Percentiles rank a stretch among this genome's conserved stretches.
phyloP scores from a whole-genome alignment of 1,140 invertebrate species.

The Brachionus rotundiformis region DNA sequence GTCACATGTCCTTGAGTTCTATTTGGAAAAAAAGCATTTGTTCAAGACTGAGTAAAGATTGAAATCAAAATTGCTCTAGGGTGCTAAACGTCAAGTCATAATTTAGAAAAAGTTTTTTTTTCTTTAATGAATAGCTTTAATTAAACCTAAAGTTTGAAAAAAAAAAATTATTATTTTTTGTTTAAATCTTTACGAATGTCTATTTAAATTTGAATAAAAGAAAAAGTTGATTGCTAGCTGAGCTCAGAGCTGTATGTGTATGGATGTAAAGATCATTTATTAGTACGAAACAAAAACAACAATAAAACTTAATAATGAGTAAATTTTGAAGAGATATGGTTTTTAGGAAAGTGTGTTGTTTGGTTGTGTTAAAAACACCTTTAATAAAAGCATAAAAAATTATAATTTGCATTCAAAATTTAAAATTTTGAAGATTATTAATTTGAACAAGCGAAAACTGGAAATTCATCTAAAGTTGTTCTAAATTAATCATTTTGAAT shows the following conservation, averaged over 20 bases:
- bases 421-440: conserved; percentile 40
- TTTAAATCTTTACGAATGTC: conserved; percentile 14
- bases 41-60: background rate
- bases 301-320: conserved; percentile 20
- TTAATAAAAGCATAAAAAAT: conserved; percentile 38
- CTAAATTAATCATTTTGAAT: conserved; percentile 4
- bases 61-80: background rate
- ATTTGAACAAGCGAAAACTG: background rate
- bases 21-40: too few species aligned
- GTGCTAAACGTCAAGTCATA: background rate
- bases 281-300: background rate
- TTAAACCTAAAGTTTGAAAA: background rate
- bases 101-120: background rate
- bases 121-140: background rate
- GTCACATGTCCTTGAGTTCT: background rate
- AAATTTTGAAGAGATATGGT: conserved; percentile 9
- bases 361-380: conserved; percentile 14
- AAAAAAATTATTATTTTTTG: too few species aligned
- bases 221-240: background rate
- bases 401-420: conserved; percentile 46
- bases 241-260: background rate
- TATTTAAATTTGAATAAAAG: conserved; percentile 27
- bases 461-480: background rate
- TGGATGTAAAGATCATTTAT: background rate
- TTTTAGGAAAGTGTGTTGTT: background rate